phyloP scores from a whole-genome alignment of 2,113 vertebrate species.

The Notarius quadriscutis region DNA sequence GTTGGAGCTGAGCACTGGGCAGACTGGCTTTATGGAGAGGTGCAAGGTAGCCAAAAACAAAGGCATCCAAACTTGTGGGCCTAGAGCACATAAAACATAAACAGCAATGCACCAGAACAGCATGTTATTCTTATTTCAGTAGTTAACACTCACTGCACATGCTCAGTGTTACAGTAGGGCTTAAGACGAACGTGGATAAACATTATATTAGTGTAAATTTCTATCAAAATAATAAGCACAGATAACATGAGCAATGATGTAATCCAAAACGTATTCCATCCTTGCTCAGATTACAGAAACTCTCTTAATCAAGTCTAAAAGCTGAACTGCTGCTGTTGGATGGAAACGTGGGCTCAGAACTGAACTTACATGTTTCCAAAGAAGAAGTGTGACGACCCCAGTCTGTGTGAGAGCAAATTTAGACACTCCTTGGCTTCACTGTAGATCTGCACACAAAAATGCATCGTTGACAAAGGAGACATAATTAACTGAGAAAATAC shows the following conservation, averaged over 20 bases:
- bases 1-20: slow-evolving; percentile 86
- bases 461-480: slow-evolving; percentile 31
- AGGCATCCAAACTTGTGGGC: slow-evolving; percentile 93
- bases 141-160: neutral
- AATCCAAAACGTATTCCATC: neutral
- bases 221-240: neutral
- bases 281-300: neutral
- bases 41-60: slow-evolving; percentile 91
- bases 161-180: neutral
- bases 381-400: slow-evolving; percentile 89
- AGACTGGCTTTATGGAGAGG: slow-evolving; percentile 89
- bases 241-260: neutral
- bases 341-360: neutral
- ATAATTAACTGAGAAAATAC: neutral
- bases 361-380: slow-evolving; percentile 90
- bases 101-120: neutral
- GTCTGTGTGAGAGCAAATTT: slow-evolving; percentile 91
- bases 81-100: slow-evolving; percentile 65
- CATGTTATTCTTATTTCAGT: neutral
- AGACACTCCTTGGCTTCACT: slow-evolving; percentile 97
- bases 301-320: neutral
- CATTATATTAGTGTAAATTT: neutral
- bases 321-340: neutral
- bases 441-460: slow-evolving; percentile 80
- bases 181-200: neutral